phyloP scores from a whole-genome alignment of 1,140 invertebrate genomes.

The Pseudomyrmex concolor region DNA sequence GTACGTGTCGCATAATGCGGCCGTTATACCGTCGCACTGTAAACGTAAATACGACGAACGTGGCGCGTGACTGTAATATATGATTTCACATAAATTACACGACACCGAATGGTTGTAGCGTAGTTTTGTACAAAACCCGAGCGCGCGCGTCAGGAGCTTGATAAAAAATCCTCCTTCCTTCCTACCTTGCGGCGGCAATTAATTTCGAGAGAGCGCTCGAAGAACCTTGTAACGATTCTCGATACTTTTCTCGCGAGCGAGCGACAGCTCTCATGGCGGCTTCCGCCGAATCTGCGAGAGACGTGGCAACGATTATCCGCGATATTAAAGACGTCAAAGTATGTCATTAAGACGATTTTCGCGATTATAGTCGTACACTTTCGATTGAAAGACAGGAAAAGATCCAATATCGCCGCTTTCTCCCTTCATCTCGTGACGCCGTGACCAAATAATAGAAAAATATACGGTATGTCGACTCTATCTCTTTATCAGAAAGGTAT shows the following conservation, averaged over 20 bases:
- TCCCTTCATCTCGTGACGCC: neutral
- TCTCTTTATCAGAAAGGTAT: constrained; percentile 24
- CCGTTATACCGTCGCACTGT: constrained; percentile 24
- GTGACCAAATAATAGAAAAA: neutral
- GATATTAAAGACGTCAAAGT: neutral
- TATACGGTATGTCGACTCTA: neutral
- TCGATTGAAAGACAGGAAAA: neutral
- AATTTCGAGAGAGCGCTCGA: neutral
- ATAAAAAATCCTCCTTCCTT: neutral
- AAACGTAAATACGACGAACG: constrained; percentile 13
- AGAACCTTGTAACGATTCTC: constrained; percentile 4
- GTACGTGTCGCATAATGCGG: constrained; percentile 21
- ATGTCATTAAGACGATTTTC: no score
- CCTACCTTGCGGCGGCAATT: neutral
- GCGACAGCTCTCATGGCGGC: neutral
- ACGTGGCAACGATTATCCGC: neutral
- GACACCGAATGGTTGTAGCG: neutral
- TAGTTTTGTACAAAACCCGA: neutral
- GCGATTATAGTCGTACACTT: no score
- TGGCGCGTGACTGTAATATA: constrained; percentile 35
- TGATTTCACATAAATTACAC: constrained; percentile 30
- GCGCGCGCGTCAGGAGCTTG: neutral
- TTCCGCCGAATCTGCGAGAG: neutral
- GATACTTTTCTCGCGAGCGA: neutral
- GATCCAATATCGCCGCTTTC: neutral